phyloP scores from a whole-genome alignment of 2,888 invertebrate genomes.

The Idaea straminata region DNA sequence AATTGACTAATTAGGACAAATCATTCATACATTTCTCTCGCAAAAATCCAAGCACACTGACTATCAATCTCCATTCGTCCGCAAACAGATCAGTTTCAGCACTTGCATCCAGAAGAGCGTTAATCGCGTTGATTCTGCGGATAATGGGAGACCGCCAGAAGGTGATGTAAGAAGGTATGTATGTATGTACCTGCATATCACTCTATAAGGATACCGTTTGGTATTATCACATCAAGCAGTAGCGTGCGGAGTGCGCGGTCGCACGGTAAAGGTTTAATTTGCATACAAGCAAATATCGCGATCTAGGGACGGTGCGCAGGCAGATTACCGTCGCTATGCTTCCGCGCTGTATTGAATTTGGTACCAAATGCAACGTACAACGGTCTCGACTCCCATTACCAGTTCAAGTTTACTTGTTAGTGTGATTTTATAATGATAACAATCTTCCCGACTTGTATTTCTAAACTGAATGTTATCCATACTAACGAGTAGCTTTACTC shows the following conservation, averaged over 20 bases:
- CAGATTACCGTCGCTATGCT: conserved; percentile 67
- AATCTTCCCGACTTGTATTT: conserved; percentile 46
- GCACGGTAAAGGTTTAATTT: conserved; percentile 73
- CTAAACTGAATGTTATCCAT: conserved; percentile 27
- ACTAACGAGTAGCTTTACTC: conserved; percentile 23
- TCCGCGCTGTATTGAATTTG: conserved; percentile 75
- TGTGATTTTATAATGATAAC: conserved; percentile 71
- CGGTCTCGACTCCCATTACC: conserved; percentile 61
- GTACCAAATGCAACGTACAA: conserved; percentile 37
- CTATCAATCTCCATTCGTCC: no score
- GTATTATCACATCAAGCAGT: conserved; percentile 76
- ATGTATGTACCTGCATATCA: conserved; percentile 45
- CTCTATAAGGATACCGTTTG: conserved; percentile 69
- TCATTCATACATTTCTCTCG: no score
- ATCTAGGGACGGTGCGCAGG: conserved; percentile 59
- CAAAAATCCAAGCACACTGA: no score
- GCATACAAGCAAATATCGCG: conserved; percentile 78
- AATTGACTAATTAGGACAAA: no score
- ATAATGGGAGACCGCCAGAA: no score
- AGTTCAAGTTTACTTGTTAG: conserved; percentile 69
- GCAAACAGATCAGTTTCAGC: no score
- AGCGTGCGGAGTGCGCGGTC: conserved; percentile 42
- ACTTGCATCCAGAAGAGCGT: no score
- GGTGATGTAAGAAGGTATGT: no score
- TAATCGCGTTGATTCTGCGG: no score